A percentile compares a stretch with the other conserved stretches of the same genome.
phyloP scores from a whole-genome alignment of 2,113 vertebrate genomes.

The Pteruthius melanotis region DNA sequence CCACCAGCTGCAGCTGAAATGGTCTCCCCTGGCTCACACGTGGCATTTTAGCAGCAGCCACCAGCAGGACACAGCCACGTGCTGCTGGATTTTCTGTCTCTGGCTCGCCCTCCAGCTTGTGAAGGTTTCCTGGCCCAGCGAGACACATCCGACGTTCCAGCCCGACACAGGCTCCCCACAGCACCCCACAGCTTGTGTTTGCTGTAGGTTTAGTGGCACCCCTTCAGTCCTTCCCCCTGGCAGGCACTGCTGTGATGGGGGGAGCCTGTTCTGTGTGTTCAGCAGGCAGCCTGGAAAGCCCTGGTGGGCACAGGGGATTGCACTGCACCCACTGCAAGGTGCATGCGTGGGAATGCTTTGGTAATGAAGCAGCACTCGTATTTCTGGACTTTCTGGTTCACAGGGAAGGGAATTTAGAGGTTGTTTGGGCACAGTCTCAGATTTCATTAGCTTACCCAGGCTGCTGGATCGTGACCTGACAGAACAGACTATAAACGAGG shows the following conservation, averaged over 20 bases:
- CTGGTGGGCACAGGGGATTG: neutral
- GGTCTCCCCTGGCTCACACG: rapidly evolving
- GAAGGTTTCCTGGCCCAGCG: neutral
- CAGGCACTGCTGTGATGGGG: neutral
- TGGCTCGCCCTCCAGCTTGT: neutral
- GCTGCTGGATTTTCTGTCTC: neutral
- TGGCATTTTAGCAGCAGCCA: neutral
- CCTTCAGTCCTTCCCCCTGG: neutral
- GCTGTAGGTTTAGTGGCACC: neutral
- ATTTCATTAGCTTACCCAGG: neutral
- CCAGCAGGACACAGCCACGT: neutral
- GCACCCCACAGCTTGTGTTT: neutral
- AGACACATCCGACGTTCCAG: neutral
- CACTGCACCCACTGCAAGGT: neutral
- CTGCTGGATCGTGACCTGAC: neutral
- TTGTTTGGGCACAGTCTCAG: neutral
- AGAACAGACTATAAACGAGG: rapidly evolving
- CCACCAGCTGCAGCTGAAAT: neutral
- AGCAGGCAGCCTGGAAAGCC: neutral
- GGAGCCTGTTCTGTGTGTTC: neutral
- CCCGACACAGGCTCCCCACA: neutral
- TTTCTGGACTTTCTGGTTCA: neutral
- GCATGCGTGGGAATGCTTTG: neutral
- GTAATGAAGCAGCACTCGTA: neutral
- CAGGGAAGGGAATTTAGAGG: neutral